Percentiles rank a stretch among this genome's conserved stretches.
Conservation (phyloP, 2,888 invertebrate genomes). For the Polydrusus tereticollis region DNA sequence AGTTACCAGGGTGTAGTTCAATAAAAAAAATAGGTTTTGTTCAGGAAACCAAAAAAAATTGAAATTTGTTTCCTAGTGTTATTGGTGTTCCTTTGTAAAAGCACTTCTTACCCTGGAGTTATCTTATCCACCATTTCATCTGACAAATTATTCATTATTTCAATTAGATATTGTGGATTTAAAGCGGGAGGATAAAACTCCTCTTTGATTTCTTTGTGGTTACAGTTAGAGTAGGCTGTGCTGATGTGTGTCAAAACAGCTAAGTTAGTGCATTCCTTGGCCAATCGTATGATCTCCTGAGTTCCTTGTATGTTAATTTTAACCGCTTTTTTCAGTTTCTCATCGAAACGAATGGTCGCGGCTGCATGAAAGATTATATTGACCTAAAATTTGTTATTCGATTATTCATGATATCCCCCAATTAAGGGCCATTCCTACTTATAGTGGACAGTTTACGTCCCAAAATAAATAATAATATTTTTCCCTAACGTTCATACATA, state of each 20-base stretch:
- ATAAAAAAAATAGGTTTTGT: no score
- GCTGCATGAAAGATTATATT: constrained; percentile 79
- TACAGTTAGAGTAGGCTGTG: constrained; percentile 55
- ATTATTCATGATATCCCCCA: no score
- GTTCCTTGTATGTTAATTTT: constrained; percentile 78
- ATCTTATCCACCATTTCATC: constrained; percentile 62
- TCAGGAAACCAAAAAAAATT: no score
- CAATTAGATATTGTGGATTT: constrained; percentile 65
- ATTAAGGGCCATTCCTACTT: no score
- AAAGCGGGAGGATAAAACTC: constrained; percentile 52
- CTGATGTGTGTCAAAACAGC: constrained; percentile 58
- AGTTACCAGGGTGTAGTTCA: no score
- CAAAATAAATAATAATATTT: no score
- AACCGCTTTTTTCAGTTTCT: constrained; percentile 75
- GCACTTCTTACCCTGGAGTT: constrained; percentile 48
- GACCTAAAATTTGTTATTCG: constrained; percentile 55
- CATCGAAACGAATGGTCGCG: constrained; percentile 81
- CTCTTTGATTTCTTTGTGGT: constrained; percentile 52
- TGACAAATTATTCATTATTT: constrained; percentile 58
- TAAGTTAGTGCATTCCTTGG: constrained; percentile 73
- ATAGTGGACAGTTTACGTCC: no score
- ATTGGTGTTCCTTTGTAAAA: no score
- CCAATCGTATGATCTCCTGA: constrained; percentile 73
- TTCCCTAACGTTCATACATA: no score
- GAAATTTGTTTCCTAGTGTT: no score